Evolutionary conservation across 2,888 invertebrate genomes (phyloP).

Genomic region (Clivina fossor): DNA sequence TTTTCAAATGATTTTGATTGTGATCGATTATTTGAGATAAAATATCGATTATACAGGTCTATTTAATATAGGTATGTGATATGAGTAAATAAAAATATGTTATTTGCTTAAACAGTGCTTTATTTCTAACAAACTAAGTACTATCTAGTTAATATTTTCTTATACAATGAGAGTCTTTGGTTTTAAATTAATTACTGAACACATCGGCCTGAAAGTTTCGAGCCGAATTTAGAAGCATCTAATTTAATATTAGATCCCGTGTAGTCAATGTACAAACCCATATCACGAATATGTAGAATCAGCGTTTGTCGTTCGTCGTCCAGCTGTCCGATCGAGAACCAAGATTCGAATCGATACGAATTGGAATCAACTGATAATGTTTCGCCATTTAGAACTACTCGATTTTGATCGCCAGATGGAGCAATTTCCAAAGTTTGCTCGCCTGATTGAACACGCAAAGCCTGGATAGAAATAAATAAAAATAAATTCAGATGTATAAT

Average conservation of each 20-base stretch:
- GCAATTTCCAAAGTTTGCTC: constrained; percentile 43
- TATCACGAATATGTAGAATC: constrained; percentile 3
- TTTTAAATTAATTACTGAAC: neutral
- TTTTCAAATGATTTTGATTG: too few species aligned
- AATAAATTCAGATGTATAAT: neutral
- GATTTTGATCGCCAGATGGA: constrained; percentile 40
- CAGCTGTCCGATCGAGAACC: constrained; percentile 41
- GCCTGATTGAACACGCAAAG: constrained; percentile 41
- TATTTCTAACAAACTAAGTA: neutral
- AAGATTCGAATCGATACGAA: constrained; percentile 39
- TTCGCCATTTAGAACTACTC: constrained; percentile 42
- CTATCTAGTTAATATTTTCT: neutral
- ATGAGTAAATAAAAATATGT: neutral
- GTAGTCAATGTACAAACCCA: constrained; percentile 8
- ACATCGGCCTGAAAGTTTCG: neutral
- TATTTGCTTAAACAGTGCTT: neutral
- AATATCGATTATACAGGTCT: neutral
- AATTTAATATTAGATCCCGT: neutral
- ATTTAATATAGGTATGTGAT: neutral
- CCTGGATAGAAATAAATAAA: constrained; percentile 44
- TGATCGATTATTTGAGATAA: too few species aligned
- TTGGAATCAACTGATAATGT: constrained; percentile 36
- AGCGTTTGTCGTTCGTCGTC: constrained; percentile 32
- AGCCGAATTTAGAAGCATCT: neutral
- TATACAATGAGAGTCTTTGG: neutral